Evolutionary conservation across 2,888 invertebrate species (phyloP).

Genomic region (Arenicola marina): DNA sequence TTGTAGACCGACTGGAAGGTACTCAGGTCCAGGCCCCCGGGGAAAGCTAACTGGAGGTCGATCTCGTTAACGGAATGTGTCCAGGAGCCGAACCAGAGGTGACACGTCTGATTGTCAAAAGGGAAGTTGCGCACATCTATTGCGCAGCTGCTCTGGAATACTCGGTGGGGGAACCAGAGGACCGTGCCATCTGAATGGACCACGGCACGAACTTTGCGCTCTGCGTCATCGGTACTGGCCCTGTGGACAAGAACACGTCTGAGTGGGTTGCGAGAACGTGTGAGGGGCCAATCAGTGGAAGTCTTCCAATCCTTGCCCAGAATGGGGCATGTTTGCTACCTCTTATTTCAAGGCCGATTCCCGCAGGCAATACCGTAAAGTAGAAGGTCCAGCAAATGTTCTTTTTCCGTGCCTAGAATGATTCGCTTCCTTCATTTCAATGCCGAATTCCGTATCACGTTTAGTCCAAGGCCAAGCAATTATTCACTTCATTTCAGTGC

Average conservation of each 20-base stretch:
- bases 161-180: slow-evolving; percentile 25
- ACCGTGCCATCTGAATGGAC: slow-evolving; percentile 16
- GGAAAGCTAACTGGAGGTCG: slow-evolving; percentile 12
- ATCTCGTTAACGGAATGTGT: slow-evolving; percentile 20
- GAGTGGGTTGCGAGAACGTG: background rate
- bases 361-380: too few species aligned
- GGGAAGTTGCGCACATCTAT: slow-evolving; percentile 27
- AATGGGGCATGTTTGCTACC: too few species aligned
- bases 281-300: too few species aligned
- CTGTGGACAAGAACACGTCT: slow-evolving; percentile 6
- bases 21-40: slow-evolving; percentile 20
- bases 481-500: too few species aligned
- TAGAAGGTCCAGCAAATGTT: too few species aligned
- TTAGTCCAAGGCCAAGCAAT: too few species aligned
- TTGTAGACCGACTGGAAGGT: slow-evolving; percentile 26
- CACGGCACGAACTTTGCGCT: slow-evolving; percentile 13
- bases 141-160: slow-evolving; percentile 22
- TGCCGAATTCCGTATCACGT: too few species aligned
- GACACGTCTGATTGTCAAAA: slow-evolving; percentile 31
- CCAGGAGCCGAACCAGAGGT: slow-evolving; percentile 31
- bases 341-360: too few species aligned
- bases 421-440: too few species aligned
- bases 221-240: slow-evolving; percentile 13
- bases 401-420: too few species aligned
- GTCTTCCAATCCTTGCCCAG: too few species aligned